A percentile compares a stretch with the other conserved stretches of the same genome.
These are phyloP conservation scores for Cartodere bifasciata DNA, from an alignment of 2,888 invertebrate species.

Conservation along the genomic window DNA sequence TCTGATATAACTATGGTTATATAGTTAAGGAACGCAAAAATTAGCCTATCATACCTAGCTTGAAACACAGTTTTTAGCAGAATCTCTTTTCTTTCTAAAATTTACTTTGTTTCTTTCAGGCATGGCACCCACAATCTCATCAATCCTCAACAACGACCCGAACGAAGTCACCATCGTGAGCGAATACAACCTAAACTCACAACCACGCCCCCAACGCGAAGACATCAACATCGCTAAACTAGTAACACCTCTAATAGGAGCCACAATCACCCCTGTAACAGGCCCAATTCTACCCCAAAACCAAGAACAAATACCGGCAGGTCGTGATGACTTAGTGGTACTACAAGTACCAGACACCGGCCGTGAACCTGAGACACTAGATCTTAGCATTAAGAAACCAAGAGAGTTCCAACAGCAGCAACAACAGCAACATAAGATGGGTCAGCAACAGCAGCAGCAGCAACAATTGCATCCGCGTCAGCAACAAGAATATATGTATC, in stretches of 20 bases:
- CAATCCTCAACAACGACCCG: constrained; percentile 44
- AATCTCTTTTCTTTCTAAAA: no score
- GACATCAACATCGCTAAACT: constrained; percentile 32
- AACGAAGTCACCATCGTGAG: constrained; percentile 43
- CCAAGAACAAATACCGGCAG: constrained; percentile 20
- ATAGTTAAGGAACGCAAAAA: no score
- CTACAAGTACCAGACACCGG: constrained; percentile 38
- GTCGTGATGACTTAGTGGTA: constrained; percentile 49
- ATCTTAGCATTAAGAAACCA: constrained; percentile 65
- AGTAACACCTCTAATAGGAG: constrained; percentile 46
- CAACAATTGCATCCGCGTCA: constrained; percentile 22
- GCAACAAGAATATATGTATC: constrained; percentile 26
- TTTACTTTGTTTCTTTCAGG: no score
- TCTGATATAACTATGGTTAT: no score
- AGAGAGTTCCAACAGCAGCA: constrained; percentile 34
- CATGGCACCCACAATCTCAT: constrained; percentile 45
- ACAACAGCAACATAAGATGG: constrained; percentile 11
- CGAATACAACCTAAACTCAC: constrained; percentile 37
- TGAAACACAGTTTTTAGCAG: no score
- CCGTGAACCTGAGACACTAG: constrained; percentile 43
- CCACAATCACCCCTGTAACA: constrained; percentile 54
- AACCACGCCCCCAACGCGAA: constrained; percentile 20
- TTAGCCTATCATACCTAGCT: no score
- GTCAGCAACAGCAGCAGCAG: constrained; percentile 11
- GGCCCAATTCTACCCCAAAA: constrained; percentile 31